phyloP scores from a whole-genome alignment of 2,888 invertebrate genomes.

The Coelogynopora nodosa region DNA sequence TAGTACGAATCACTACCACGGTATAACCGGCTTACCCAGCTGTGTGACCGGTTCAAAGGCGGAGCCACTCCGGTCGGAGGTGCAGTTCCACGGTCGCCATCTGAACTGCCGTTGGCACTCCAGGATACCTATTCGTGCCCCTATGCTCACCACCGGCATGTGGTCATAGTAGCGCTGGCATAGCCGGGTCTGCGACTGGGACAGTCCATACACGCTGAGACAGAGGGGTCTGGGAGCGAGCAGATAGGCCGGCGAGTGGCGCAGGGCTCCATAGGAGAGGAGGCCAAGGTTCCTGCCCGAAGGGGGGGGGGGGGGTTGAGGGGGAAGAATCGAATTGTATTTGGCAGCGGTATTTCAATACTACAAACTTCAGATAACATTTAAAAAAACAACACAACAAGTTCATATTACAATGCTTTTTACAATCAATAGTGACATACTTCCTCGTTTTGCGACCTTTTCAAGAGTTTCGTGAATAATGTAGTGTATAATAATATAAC shows the following conservation, averaged over 20 bases:
- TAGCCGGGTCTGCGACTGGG: slow-evolving; percentile 39
- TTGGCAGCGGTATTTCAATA: no score
- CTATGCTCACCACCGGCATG: slow-evolving; percentile 63
- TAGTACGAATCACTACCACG: no score
- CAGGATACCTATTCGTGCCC: slow-evolving; percentile 71
- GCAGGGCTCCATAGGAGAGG: neutral
- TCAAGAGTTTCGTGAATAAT: no score
- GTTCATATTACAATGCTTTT: no score
- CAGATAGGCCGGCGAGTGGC: neutral
- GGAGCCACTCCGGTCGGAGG: neutral
- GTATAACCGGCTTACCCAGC: no score
- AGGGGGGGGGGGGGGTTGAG: no score
- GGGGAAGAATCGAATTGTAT: no score
- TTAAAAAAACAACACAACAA: no score
- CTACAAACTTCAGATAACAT: no score
- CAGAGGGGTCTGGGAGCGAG: neutral
- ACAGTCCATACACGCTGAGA: neutral
- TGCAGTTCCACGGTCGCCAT: slow-evolving; percentile 76
- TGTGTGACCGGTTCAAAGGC: neutral
- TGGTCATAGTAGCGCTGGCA: slow-evolving; percentile 44
- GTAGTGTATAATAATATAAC: no score
- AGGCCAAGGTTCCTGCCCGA: neutral
- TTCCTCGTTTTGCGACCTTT: no score
- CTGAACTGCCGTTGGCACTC: slow-evolving; percentile 80
- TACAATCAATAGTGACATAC: no score